Evolutionary conservation across 2,888 invertebrate genomes (phyloP).

Genomic region (Petrophora chlorosata): DNA sequence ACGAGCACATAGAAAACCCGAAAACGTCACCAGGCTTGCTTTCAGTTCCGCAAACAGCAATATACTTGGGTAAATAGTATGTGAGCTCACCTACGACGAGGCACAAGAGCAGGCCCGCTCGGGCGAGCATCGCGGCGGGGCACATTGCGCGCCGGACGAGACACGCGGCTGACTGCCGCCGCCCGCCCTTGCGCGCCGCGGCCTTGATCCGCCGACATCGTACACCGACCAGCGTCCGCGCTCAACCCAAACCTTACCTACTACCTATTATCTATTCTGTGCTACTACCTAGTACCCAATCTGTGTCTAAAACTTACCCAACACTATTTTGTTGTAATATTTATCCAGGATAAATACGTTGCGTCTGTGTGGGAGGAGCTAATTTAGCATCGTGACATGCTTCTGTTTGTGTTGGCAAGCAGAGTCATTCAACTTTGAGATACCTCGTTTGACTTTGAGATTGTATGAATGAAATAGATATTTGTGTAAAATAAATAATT

Average conservation of each 20-base stretch:
- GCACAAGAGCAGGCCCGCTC: constrained; percentile 53
- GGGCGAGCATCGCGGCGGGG: constrained; percentile 34
- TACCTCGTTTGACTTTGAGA: background rate
- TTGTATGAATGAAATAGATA: constrained; percentile 2
- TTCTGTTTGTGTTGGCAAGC: background rate
- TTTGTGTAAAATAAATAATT: constrained; percentile 1
- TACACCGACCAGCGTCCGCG: no score
- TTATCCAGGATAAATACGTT: no score
- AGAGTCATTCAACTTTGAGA: no score
- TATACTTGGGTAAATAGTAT: background rate
- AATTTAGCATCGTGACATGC: background rate
- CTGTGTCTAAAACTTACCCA: no score
- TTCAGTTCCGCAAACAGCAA: background rate
- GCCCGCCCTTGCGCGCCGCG: constrained; percentile 22
- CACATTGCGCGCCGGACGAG: constrained; percentile 38
- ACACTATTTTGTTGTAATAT: no score
- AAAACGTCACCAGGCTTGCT: background rate
- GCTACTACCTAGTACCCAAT: no score
- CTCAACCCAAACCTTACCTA: background rate
- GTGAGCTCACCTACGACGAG: constrained; percentile 57
- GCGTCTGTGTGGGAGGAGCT: no score
- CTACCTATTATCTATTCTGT: no score
- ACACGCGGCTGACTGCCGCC: constrained; percentile 43
- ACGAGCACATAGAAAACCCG: no score
- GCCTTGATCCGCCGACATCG: constrained; percentile 22